Conservation (phyloP, 2,797 vertebrate species). For the Danio kyathit region DNA sequence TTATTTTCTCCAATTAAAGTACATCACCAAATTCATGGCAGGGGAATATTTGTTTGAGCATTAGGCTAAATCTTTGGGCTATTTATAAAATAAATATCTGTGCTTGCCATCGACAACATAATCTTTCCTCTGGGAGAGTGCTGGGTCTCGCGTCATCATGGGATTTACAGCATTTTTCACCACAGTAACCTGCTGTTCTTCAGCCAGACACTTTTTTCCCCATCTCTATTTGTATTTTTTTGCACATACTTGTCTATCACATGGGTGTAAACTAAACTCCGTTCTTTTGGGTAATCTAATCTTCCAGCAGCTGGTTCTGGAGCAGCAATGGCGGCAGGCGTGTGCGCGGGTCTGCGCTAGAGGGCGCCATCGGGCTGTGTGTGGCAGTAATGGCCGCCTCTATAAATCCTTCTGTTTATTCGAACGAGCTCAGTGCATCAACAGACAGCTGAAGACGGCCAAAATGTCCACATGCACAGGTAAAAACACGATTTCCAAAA, state of each 20-base stretch:
- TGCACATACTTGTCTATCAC: conserved; percentile 15
- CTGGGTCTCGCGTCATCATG: not conserved
- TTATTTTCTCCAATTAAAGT: not conserved
- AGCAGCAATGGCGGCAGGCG: conserved; percentile 66
- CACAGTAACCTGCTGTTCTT: conserved; percentile 15
- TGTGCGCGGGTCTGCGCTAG: conserved; percentile 69
- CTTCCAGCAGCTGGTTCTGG: conserved; percentile 67
- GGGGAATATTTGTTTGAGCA: not conserved
- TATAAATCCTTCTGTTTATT: conserved; percentile 73
- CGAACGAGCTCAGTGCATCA: conserved; percentile 71
- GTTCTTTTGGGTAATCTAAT: too few species aligned
- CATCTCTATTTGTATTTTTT: not conserved
- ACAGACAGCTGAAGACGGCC: conserved; percentile 63
- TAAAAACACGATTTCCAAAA: too few species aligned
- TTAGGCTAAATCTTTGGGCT: not conserved
- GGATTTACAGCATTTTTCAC: not conserved
- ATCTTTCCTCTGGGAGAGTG: not conserved
- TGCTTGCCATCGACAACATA: not conserved
- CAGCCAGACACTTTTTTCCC: conserved; percentile 5
- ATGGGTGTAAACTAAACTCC: not conserved
- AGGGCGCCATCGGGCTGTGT: conserved; percentile 66
- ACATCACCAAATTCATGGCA: not conserved
- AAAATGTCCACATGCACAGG: conserved; percentile 65
- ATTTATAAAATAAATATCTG: conserved; percentile 5
- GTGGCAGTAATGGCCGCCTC: conserved; percentile 71